Percentiles rank a stretch among this genome's conserved stretches.
These are phyloP conservation scores for Ceraclea dissimilis DNA, from an alignment of 2,888 invertebrate genomes.

Conservation along the genomic window DNA sequence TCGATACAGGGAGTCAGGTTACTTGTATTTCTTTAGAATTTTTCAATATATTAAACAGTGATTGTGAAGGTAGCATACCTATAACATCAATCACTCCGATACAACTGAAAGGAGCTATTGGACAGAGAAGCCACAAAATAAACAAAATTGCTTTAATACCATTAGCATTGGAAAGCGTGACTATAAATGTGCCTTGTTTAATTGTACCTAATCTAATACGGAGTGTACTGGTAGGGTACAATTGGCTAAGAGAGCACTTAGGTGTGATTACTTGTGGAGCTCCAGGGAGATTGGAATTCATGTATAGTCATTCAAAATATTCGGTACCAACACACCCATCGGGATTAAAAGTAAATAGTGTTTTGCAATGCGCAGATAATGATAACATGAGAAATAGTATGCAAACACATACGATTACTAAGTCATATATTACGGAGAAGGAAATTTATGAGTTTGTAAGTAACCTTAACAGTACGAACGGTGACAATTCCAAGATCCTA, in stretches of 20 bases:
- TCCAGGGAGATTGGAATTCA: not conserved
- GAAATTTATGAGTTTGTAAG: not conserved
- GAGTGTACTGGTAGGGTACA: not conserved
- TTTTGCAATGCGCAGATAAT: not conserved
- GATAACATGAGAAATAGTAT: not conserved
- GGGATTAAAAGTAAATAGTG: not conserved
- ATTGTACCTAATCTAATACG: conserved; percentile 1
- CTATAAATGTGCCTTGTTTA: not conserved
- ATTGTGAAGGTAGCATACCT: not conserved
- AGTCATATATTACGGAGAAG: not conserved
- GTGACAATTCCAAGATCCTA: not conserved
- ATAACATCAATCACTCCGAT: not conserved
- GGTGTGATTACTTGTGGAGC: not conserved
- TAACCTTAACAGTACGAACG: not conserved
- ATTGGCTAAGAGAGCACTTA: not conserved
- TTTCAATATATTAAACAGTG: not conserved
- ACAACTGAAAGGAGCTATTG: conserved; percentile 1
- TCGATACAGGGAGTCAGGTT: conserved; percentile 4
- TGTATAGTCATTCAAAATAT: not conserved
- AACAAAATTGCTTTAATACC: not conserved
- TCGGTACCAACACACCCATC: not conserved
- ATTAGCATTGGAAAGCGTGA: not conserved
- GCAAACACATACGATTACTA: not conserved
- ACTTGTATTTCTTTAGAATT: conserved; percentile 3
- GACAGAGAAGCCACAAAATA: not conserved